These are phyloP conservation scores for Furnarius figulus DNA, from an alignment of 2,113 vertebrate genomes.

Conservation along the genomic window DNA sequence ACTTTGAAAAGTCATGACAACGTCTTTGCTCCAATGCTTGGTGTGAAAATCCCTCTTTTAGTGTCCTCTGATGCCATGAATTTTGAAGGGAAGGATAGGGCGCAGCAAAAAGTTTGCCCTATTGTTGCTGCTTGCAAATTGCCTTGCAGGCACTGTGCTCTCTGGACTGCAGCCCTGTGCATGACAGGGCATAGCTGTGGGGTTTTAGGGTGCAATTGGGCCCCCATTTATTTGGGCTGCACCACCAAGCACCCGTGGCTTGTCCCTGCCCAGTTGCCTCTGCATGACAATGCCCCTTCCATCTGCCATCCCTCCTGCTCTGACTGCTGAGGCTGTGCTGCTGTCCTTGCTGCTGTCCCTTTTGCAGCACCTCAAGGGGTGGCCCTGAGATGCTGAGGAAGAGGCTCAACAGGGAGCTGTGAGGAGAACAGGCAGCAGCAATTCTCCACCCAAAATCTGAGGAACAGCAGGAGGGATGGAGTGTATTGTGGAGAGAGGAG, in stretches of 20 bases:
- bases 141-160: neutral
- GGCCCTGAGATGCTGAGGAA: neutral
- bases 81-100: neutral
- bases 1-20: neutral
- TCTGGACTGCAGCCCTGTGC: neutral
- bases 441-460: neutral
- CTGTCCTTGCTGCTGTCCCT: neutral
- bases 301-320: neutral
- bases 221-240: neutral
- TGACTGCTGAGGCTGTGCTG: neutral
- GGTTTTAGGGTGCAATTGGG: neutral
- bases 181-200: neutral
- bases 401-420: fast-evolving
- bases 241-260: neutral
- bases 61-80: neutral
- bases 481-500: neutral
- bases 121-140: neutral
- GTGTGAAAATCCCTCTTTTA: neutral
- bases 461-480: neutral
- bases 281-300: fast-evolving
- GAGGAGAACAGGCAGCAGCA: neutral
- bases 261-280: neutral
- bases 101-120: neutral
- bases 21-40: neutral
- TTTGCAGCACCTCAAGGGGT: neutral